phyloP scores from a whole-genome alignment of 2,888 invertebrate species.

The Aphodius granarius region DNA sequence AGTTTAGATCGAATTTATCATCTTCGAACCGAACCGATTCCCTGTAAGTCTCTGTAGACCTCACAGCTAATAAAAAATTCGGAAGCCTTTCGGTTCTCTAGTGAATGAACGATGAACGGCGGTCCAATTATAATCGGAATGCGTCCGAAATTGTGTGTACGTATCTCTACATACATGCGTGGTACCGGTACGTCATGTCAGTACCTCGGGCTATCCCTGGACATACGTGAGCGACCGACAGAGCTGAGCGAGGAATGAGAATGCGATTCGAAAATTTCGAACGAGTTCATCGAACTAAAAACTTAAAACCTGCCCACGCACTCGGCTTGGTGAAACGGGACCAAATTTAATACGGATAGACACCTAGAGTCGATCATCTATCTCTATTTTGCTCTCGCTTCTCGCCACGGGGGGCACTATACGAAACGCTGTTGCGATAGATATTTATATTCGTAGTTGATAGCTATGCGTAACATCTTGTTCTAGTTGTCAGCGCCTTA shows the following conservation, averaged over 20 bases:
- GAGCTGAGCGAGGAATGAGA: not conserved
- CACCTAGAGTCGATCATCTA: not conserved
- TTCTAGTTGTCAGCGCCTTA: not conserved
- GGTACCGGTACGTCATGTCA: not conserved
- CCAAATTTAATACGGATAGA: not conserved
- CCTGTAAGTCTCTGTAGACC: too few species aligned
- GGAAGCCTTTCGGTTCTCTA: not conserved
- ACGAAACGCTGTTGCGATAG: not conserved
- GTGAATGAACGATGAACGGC: not conserved
- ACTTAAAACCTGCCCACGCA: conserved; percentile 46
- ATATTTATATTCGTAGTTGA: not conserved
- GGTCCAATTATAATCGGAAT: not conserved
- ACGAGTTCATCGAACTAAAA: conserved; percentile 11
- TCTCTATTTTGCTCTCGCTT: not conserved
- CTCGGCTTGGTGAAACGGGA: conserved; percentile 38
- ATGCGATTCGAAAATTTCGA: not conserved
- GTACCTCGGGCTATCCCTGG: not conserved
- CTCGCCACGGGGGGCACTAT: not conserved
- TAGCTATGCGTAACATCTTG: not conserved
- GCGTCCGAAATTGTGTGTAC: not conserved
- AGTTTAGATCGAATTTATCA: too few species aligned
- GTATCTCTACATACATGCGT: not conserved
- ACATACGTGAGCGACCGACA: not conserved
- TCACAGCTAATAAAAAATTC: not conserved
- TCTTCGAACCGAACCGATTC: too few species aligned